Base-by-base conservation (phyloP, 1,140 invertebrate genomes). In the Aphelinus atriplicis region DNA sequence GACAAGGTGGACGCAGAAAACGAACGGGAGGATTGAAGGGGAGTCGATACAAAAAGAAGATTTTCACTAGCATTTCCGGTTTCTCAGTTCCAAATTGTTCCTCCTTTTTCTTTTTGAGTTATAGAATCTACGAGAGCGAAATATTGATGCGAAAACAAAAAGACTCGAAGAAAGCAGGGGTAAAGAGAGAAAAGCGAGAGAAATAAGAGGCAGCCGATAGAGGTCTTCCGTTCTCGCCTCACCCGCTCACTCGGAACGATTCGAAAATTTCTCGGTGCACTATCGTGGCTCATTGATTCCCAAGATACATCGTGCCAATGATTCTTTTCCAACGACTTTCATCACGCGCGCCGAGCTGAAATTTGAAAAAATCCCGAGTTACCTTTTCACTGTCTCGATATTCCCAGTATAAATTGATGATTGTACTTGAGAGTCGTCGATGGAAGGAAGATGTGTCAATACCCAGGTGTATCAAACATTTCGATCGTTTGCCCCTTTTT, bases 261-360 rank as follows among this genome's bases (percentile, higher is more conserved):
- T 9, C 60, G 56, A 66, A 64, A 64, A 68, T 45, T 61, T 62
- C 9, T 9, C 51, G 66, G 26, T 26, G 26, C 26, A 26, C 26
- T 26, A 26, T 26, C 56, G 47, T 42, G 57, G 60, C 62, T 73
- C 71, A 57, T 63, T 68, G 66, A 68, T 60, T 67, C 57, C 26
- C 68, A 74, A 58, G 58, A 68, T 58, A 10, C 53, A 68, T 68
- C 58, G 66, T 68, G 57, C 56, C 46, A 55, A 57, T n/a, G 6
- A 9, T 5, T 58, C 7, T 68, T 48, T 58, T 68, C 58, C 26
- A 66, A n/a, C 64, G 64, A 66, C 56, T 66, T 26, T 26, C 0
- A 26, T 66, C 64, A 66, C 51, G 10, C 64, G 64, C 42, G 63
- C 10, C 26, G 56, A n/a, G 56, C 9, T 10, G 26, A 57, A n/a